These are phyloP conservation scores for Cydia splendana DNA, from an alignment of 1,140 invertebrate species.

Conservation along the genomic window DNA sequence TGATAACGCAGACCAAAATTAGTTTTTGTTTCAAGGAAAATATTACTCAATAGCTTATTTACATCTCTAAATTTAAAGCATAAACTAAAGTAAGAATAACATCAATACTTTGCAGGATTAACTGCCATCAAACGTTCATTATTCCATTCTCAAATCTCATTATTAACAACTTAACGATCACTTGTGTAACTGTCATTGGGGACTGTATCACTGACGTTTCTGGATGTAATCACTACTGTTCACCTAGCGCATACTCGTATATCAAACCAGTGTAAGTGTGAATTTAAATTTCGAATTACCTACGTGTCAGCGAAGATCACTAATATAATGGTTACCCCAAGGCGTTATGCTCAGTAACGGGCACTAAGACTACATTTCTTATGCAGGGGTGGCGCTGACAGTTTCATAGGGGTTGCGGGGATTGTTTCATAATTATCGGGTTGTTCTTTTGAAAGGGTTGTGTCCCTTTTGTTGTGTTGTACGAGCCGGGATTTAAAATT, in stretches of 20 bases:
- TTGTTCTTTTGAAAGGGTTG: constrained; percentile 19
- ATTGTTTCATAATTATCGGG: constrained; percentile 30
- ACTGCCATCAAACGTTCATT: constrained; percentile 1
- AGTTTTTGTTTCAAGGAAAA: too few species aligned
- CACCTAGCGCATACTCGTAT: neutral
- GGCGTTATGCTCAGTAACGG: neutral
- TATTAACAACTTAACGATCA: constrained; percentile 30
- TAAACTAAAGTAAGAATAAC: too few species aligned
- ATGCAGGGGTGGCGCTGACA: constrained; percentile 5
- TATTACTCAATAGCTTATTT: too few species aligned
- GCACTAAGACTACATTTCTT: neutral
- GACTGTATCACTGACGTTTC: constrained; percentile 15
- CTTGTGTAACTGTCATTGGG: constrained; percentile 14
- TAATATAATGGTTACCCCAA: neutral
- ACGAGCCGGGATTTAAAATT: constrained; percentile 4
- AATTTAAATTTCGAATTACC: too few species aligned
- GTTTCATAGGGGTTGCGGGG: constrained; percentile 13
- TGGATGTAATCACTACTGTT: neutral
- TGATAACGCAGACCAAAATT: too few species aligned
- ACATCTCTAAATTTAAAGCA: too few species aligned
- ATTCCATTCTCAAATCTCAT: constrained; percentile 2
- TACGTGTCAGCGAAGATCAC: neutral
- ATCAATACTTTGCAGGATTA: neutral
- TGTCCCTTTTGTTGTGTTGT: constrained; percentile 3
- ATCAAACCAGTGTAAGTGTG: neutral